Evolutionary conservation across 2,797 vertebrate genomes (phyloP).

Genomic region (Falco concolor): DNA sequence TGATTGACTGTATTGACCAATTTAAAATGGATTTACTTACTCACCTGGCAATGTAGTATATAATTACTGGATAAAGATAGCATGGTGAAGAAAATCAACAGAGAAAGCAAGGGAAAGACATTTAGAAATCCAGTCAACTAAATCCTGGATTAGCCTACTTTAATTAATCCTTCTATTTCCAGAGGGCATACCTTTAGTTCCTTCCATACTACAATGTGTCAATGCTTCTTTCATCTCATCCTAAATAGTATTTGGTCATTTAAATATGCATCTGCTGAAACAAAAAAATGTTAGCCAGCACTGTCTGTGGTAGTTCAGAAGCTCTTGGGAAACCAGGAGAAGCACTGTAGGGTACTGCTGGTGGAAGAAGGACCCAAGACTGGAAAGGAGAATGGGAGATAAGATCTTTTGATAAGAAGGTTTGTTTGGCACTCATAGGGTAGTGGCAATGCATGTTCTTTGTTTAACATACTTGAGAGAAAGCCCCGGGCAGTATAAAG

Average conservation of each 20-base stretch:
- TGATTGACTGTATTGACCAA: background rate
- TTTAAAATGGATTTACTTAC: background rate
- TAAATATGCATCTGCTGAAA: background rate
- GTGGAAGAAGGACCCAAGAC: background rate
- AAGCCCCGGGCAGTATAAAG: background rate
- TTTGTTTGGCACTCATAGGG: background rate
- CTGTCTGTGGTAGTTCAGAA: background rate
- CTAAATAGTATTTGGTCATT: background rate
- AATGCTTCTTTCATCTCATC: background rate
- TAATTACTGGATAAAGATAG: conserved; percentile 24
- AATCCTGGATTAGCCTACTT: conserved; percentile 63
- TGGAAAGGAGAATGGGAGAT: background rate
- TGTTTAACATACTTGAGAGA: background rate
- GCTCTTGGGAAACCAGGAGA: background rate
- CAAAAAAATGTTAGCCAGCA: background rate
- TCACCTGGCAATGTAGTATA: background rate
- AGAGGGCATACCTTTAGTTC: conserved; percentile 33
- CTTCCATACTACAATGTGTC: background rate
- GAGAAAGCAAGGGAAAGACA: conserved; percentile 48
- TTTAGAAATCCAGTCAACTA: conserved; percentile 54
- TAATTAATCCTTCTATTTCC: conserved; percentile 62
- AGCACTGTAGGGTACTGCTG: background rate
- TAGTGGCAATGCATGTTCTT: background rate
- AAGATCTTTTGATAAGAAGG: background rate
- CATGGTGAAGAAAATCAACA: conserved; percentile 40